Base-by-base conservation (phyloP, 2,113 vertebrate species). In the Myodes glareolus region DNA sequence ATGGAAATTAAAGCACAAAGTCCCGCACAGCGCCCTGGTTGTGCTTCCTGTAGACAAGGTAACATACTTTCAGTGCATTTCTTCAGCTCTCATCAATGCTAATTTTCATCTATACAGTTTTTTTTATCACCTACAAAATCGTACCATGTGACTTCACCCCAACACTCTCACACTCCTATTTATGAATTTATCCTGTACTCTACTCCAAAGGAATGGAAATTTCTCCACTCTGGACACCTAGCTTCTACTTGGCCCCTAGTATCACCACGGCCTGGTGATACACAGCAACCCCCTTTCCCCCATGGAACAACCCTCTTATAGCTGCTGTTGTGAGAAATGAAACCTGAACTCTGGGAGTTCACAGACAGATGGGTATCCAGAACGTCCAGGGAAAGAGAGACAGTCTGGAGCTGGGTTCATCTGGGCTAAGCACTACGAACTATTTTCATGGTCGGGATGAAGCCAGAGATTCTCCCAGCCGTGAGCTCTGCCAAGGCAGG, bases 311-410 rank as follows among this genome's bases (percentile, higher is more conserved):
- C 93, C 78, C 2, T 93, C 52, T 4, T 58, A 25, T 12, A 61
- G 73, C 67, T 52, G 50, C 27, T 50, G 90, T 52, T 75, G 73
- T 33, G 80, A 39, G 39, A 75, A 52, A 92, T 21, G 68, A 94
- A 86, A 42, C 14, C 90, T 31, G 58, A 36, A 92, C 92, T 52
- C 63, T 36, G 42, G 33, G 63, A 96, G 12, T 39, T 45, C 45
- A 73, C 4, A 88, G 91, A 90, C 29, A 96, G 65, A 97, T 11
- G 84, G 81, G 75, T 94, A 36, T 67, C 86, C 63, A 97, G 92
- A 97, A 92, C 95, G 81, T 76, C 65, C 29, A 61, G 45, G 27
- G 91, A 97, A 70, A 85, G 94, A 93, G 76, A 94, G 86, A 96
- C 47, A 95, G 39, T 82, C 78, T 88, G 36, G 17, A 84, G 52